Evolutionary conservation across 2,888 invertebrate genomes (phyloP), one percentile per base, ranked within the genome.

Genomic region (Drosophila fungiperda): DNA sequence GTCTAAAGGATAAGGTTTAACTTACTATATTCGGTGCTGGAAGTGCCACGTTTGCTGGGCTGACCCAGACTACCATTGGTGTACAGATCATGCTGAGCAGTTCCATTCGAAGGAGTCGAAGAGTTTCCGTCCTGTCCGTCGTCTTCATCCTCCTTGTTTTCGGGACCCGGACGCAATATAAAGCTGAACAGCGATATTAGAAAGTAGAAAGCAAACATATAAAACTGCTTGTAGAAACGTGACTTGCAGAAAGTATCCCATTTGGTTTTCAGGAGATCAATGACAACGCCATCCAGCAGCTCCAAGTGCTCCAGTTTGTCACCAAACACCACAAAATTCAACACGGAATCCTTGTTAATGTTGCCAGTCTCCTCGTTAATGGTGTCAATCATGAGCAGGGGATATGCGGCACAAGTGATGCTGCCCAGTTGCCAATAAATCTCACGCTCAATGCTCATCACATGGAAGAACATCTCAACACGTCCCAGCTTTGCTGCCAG

Each of bases 191-290:
- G 93, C 5, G 99, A 98, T 54, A 98, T 95, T 35, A 98, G 91
- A 92, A 99, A 99, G 93, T 99, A 99, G 72, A 97, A 95, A 15
- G 97, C 95, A 93, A 99, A 99, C 63, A 97, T 94, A 74, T 97
- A 96, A 92, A 99, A 98, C 91, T 99, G 97, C 7, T 97, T 95
- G 93, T 98, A 98, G 93, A 99, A 99, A 72, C 98, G 97, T 76
- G 96, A 97, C 93, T 98, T 98, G 2, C 98, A 98, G 92, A 99
- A 99, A 0, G 98, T 97, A 89, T 98, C 98, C 99, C 99, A 99
- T 94, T 99, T 99, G 4, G 98, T 98, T 91, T 98, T 96, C 15
- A 99, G 93, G 20, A 99, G 94, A 92, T 99, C 98, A 26, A 98
- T 97, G 53, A 99, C 94, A 83, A 99, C 96, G 0, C 99, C 99